Evolutionary conservation across 2,888 invertebrate species (phyloP), one percentile per base, ranked within the genome.

Genomic region (Perizoma affinitatum): DNA sequence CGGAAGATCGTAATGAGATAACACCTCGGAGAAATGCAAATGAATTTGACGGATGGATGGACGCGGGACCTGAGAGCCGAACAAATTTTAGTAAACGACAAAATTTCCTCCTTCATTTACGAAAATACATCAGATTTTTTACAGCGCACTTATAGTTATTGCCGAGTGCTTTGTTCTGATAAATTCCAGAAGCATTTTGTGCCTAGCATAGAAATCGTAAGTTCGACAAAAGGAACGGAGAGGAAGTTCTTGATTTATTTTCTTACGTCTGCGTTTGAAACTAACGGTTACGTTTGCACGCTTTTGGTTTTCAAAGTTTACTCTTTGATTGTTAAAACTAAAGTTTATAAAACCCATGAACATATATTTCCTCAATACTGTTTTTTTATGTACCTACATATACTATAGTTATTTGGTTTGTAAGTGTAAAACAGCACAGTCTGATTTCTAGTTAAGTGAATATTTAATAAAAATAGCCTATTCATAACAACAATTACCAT

Each of bases 1-100:
- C 79, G 73, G 76, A 72, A 82, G 81, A 78, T 79, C 75, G 78
- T 86, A 87, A 88, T 84, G 78, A 86, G 86, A 81, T 85, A 84
- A 86, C 84, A 82, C 80, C 74, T 77, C 74, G 73, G 69, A 73
- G 79, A 78, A 82, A 88, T 86, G 87, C 87, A 87, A 88, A 88
- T 86, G 82, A 84, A 83, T 87, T 87, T 80, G 77, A 73, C 73
- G 77, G 76, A 71, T 73, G 74, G 75, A 71, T 75, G 76, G 72
- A 68, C 71, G 64, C 72, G 67, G 73, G 73, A 69, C 58, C 69
- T 62, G 62, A 59, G 65, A 76, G 80, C 56, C 58, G 74, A 78
- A 79, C 77, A 83, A 85, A 86, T 86, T 85, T 80, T 77, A 77
- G 75, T 75, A 76, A 77, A 80, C 76, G 78, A 70, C 75, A 68